These are phyloP conservation scores for Machimus atricapillus DNA, from an alignment of 2,888 invertebrate genomes.

Conservation along the genomic window DNA sequence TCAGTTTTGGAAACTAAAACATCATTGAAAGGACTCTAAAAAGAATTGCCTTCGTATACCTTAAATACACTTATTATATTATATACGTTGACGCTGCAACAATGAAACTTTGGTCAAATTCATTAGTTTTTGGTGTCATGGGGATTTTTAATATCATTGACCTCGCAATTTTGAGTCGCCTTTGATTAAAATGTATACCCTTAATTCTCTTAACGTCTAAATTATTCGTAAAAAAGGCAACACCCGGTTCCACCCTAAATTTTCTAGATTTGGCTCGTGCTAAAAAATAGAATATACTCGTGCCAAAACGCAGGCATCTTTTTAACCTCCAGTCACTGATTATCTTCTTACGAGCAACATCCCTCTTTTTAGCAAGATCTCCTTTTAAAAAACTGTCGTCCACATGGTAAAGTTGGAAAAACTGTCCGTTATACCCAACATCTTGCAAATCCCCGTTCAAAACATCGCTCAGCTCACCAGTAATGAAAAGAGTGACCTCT, in stretches of 20 bases:
- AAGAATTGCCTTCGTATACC: too few species aligned
- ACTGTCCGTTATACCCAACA: not conserved
- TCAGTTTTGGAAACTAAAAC: too few species aligned
- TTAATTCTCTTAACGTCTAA: not conserved
- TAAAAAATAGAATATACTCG: not conserved
- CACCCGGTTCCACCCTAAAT: not conserved
- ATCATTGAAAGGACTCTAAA: too few species aligned
- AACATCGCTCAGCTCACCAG: not conserved
- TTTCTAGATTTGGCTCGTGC: not conserved
- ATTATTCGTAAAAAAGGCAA: not conserved
- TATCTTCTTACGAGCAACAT: not conserved
- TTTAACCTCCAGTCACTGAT: not conserved
- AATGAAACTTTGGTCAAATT: not conserved
- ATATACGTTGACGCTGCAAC: too few species aligned
- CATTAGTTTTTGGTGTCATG: too few species aligned
- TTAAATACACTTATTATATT: too few species aligned
- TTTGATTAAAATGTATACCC: not conserved
- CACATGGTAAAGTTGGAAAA: not conserved
- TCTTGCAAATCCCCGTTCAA: not conserved
- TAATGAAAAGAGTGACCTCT: not conserved
- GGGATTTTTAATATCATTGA: not conserved
- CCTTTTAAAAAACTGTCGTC: not conserved
- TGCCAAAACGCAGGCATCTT: not conserved
- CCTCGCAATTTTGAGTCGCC: not conserved
- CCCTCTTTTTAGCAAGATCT: not conserved